Base-by-base conservation (phyloP, 2,888 invertebrate species). In the Drosophila flavopinicola region DNA sequence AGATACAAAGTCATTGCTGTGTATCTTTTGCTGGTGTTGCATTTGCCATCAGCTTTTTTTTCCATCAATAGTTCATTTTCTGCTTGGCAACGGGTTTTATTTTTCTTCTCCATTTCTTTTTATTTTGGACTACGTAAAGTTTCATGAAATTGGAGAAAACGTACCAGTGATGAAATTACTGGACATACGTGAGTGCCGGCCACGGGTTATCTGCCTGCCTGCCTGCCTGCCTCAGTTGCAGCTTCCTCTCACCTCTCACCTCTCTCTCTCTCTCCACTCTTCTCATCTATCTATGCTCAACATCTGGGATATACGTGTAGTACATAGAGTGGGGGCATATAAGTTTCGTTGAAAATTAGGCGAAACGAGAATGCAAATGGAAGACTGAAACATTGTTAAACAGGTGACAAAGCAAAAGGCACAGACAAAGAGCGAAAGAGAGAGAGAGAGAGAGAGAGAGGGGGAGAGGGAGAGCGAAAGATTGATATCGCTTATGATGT, bases 81-180 rank as follows among this genome's bases (percentile, higher is more conserved):
- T 78, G 85, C 82, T 72, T 82, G 78, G 85, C 85, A 85, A 82
- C 85, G 76, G 65, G 71, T 78, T 85, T 83, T 56, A 71, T 69
- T 51, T 11, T 39, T 37, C 6, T 37, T 24, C 24, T 59, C 35
- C 32, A 45, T 37, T 25, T 60, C 49, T 57, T 48, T 44, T 52
- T 49, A 37, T 44, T 67, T 60, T 51, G 48, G 68, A 39, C 77
- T 61, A 77, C 61, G 77, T 74, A 73, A 75, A 77, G 68, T 63
- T 77, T 61, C 70, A 67, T 79, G 84, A 83, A 84, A 79, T 75
- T 63, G 84, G 76, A 80, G 80, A 78, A 80, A 79, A 83, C 74
- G 63, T 74, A 71, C 75, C 75, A 80, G 71, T 85, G 86, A 83
- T 85, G 80, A 85, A 85, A 83, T 80, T 83, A 75, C 84, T 80